Conservation (phyloP, 2,113 vertebrate genomes). For the Sinocyclocheilus rhinocerous region DNA sequence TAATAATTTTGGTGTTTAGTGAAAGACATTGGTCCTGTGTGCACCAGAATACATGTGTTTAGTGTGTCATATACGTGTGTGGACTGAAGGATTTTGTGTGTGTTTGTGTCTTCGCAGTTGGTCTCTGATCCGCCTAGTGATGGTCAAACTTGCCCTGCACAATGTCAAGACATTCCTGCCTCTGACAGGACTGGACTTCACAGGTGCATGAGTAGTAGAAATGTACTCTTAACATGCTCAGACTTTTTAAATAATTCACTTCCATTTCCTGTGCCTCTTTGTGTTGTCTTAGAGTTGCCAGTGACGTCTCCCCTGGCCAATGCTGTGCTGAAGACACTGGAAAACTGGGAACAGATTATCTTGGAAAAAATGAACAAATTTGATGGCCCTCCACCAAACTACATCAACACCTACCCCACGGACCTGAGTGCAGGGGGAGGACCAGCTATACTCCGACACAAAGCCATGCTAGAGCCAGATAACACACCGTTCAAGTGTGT, state of each 20-base stretch:
- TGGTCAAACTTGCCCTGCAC: slow-evolving; percentile 92
- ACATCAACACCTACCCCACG: slow-evolving; percentile 89
- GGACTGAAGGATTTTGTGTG: neutral
- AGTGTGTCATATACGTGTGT: neutral
- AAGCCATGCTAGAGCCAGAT: slow-evolving; percentile 97
- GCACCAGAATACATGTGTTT: neutral
- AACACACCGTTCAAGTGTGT: slow-evolving; percentile 98
- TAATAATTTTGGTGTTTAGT: neutral
- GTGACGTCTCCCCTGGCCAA: slow-evolving; percentile 91
- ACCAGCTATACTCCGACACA: slow-evolving; percentile 89
- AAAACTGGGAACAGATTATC: slow-evolving; percentile 95
- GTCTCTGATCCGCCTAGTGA: slow-evolving; percentile 90
- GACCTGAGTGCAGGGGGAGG: slow-evolving; percentile 84
- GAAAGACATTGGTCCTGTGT: neutral
- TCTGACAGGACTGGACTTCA: slow-evolving; percentile 90
- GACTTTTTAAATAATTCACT: no score
- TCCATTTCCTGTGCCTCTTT: no score
- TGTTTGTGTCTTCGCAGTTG: slow-evolving; percentile 77
- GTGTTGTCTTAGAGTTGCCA: slow-evolving; percentile 83
- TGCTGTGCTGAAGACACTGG: slow-evolving; percentile 91
- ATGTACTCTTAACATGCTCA: neutral
- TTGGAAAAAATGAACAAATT: slow-evolving; percentile 92
- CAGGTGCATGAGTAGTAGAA: slow-evolving; percentile 75
- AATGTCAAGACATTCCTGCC: slow-evolving; percentile 95
- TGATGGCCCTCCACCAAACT: slow-evolving; percentile 93